A percentile compares a stretch with the other conserved stretches of the same genome.
phyloP scores from a whole-genome alignment of 2,888 invertebrate genomes.

The Lasioglossum leucozonium region DNA sequence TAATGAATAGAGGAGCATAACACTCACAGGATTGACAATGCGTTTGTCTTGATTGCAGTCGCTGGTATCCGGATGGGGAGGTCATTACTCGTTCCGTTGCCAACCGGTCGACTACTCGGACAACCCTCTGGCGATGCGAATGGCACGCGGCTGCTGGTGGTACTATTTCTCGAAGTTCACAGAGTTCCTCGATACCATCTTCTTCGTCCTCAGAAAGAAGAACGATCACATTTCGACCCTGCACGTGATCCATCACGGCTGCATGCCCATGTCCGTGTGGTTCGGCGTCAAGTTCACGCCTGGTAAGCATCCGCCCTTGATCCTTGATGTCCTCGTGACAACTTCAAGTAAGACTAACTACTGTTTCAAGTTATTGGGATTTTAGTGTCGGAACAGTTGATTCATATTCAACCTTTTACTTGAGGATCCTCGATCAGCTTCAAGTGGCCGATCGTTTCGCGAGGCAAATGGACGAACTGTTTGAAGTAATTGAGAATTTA shows the following conservation, averaged over 20 bases:
- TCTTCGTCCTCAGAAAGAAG: conserved; percentile 97
- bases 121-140: conserved; percentile 89
- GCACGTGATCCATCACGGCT: conserved; percentile 97
- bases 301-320: conserved; percentile 86
- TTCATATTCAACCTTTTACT: too few species aligned
- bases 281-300: conserved; percentile 95
- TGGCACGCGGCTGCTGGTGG: conserved; percentile 95
- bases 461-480: too few species aligned
- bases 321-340: neutral
- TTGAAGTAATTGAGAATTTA: too few species aligned
- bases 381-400: too few species aligned
- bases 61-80: conserved; percentile 89
- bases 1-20: neutral
- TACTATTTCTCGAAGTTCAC: conserved; percentile 97
- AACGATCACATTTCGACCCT: conserved; percentile 95
- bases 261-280: conserved; percentile 98
- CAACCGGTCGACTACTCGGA: conserved; percentile 93
- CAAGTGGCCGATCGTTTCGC: too few species aligned
- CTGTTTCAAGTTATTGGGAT: too few species aligned
- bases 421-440: too few species aligned
- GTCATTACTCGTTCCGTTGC: conserved; percentile 90
- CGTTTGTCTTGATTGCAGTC: conserved; percentile 80
- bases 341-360: neutral
- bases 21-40: neutral
- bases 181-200: conserved; percentile 96